Evolutionary conservation across 2,797 vertebrate species (phyloP).

Genomic region (Lates japonicus): DNA sequence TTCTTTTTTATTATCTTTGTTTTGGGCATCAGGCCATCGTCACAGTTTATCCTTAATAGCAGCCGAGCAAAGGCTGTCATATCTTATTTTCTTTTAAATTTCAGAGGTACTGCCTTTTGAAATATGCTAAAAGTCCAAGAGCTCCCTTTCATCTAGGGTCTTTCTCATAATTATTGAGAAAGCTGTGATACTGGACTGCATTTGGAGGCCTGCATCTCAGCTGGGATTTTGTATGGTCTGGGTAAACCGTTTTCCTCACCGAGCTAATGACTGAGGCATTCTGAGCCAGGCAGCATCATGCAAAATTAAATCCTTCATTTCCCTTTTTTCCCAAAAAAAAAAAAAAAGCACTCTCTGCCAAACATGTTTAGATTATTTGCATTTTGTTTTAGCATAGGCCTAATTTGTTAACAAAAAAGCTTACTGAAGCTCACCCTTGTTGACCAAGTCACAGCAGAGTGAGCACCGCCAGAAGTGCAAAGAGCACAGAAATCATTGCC

Average conservation of each 20-base stretch:
- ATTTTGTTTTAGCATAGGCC: conserved; percentile 62
- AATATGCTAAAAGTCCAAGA: conserved; percentile 70
- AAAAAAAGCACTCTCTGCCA: conserved; percentile 20
- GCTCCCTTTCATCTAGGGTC: conserved; percentile 76
- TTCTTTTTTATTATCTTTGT: conserved; percentile 42
- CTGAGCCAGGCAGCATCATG: conserved; percentile 69
- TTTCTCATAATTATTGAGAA: conserved; percentile 75
- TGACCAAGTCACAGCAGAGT: conserved; percentile 65
- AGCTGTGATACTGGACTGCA: conserved; percentile 70
- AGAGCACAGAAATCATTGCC: conserved; percentile 32
- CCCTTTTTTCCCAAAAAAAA: conserved; percentile 14
- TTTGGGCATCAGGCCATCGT: conserved; percentile 50
- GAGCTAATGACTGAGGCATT: conserved; percentile 73
- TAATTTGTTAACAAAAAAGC: conserved; percentile 79
- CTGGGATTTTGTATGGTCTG: conserved; percentile 75
- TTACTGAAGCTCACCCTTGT: conserved; percentile 58
- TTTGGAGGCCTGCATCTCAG: conserved; percentile 66
- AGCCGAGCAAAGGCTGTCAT: conserved; percentile 29
- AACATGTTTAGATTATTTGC: conserved; percentile 66
- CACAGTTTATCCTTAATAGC: conserved; percentile 48
- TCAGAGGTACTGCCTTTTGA: conserved; percentile 67
- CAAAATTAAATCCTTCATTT: conserved; percentile 73
- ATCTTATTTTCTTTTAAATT: conserved; percentile 67
- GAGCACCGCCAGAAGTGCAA: conserved; percentile 42
- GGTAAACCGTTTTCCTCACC: conserved; percentile 78